Percentiles rank a stretch among this genome's conserved stretches.
phyloP scores from a whole-genome alignment of 1,140 invertebrate species.

The Zaprionus ornatus region DNA sequence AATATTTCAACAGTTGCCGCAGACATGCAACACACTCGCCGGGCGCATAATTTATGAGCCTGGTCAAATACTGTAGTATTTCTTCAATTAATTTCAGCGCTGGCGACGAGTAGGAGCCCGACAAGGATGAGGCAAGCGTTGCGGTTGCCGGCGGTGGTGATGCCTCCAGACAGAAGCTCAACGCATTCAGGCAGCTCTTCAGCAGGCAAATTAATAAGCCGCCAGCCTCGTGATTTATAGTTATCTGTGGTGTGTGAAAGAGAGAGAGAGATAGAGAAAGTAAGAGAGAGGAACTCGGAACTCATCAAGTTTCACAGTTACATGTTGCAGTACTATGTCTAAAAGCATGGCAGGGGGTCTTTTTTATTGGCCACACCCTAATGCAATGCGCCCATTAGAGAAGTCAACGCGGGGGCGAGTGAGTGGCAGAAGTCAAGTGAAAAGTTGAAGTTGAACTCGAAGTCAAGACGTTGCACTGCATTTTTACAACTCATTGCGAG shows the following conservation, averaged over 20 bases:
- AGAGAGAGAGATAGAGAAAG: slow-evolving; percentile 8
- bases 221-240: slow-evolving; percentile 88
- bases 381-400: slow-evolving; percentile 66
- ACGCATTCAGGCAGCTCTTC: slow-evolving; percentile 72
- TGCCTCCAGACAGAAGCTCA: slow-evolving; percentile 73
- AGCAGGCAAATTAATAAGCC: slow-evolving; percentile 89
- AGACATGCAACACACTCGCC: slow-evolving; percentile 90
- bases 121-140: slow-evolving; percentile 18
- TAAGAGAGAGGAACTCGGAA: slow-evolving; percentile 3
- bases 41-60: slow-evolving; percentile 88
- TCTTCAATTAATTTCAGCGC: slow-evolving; percentile 88
- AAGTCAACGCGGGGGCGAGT: slow-evolving; percentile 23
- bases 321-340: slow-evolving; percentile 7
- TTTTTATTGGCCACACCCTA: slow-evolving; percentile 54
- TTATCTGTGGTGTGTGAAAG: slow-evolving; percentile 84
- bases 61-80: slow-evolving; percentile 89
- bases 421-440: slow-evolving; percentile 22
- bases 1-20: slow-evolving; percentile 91
- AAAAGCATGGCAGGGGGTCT: slow-evolving; percentile 17
- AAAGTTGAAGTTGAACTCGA: slow-evolving; percentile 58
- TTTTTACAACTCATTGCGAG: slow-evolving; percentile 76
- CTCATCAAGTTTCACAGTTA: slow-evolving; percentile 7
- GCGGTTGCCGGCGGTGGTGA: slow-evolving; percentile 20
- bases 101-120: slow-evolving; percentile 9
- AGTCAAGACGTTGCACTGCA: slow-evolving; percentile 67